A percentile compares a stretch with the other conserved stretches of the same genome.
phyloP scores from a whole-genome alignment of 2,113 vertebrate genomes.

The Jacana jacana region DNA sequence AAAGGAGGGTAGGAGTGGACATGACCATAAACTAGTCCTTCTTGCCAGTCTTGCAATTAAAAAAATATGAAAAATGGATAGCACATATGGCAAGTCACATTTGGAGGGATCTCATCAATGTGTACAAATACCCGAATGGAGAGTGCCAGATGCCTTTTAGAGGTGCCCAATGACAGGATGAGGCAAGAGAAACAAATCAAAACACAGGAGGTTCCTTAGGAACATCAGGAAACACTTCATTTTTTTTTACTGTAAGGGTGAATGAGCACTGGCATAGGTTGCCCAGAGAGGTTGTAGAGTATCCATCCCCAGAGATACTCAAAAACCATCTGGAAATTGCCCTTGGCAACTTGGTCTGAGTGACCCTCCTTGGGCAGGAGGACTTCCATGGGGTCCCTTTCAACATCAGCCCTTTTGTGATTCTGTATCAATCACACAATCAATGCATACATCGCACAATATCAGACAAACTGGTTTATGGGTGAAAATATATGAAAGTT shows the following conservation, averaged over 20 bases:
- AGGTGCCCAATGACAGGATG: not conserved
- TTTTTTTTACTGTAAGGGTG: not conserved
- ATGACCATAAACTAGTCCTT: not conserved
- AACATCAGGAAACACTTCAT: not conserved
- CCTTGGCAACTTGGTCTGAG: not conserved
- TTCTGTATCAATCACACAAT: not conserved
- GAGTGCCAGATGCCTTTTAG: not conserved
- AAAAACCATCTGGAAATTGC: not conserved
- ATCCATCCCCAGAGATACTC: not conserved
- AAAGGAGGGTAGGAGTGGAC: not conserved
- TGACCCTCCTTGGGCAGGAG: not conserved
- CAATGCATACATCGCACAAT: not conserved
- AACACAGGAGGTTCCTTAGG: not conserved
- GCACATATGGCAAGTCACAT: rapidly evolving
- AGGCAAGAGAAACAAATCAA: not conserved
- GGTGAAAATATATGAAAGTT: not conserved
- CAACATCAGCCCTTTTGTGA: not conserved
- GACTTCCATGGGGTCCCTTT: not conserved
- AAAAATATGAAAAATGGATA: not conserved
- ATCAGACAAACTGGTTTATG: not conserved
- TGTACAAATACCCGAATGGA: not conserved
- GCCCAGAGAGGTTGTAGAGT: not conserved
- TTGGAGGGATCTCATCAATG: not conserved
- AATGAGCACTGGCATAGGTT: not conserved
- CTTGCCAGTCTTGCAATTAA: not conserved